Percentiles rank a stretch among this genome's conserved stretches.
Evolutionary conservation across 2,113 vertebrate species (phyloP).

Genomic region (Perca schrenkii): DNA sequence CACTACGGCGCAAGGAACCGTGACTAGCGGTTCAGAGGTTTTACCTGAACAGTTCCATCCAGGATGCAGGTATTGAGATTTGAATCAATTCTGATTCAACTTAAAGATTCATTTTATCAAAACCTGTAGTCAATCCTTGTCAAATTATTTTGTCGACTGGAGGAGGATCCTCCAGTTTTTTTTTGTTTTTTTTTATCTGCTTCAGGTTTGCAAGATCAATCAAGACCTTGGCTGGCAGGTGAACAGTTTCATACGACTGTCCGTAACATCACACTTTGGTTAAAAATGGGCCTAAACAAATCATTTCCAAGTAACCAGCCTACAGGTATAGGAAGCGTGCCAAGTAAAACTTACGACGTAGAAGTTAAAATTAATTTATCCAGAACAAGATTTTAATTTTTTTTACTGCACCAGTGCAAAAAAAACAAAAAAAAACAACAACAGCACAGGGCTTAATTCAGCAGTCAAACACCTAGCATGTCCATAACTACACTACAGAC

Average conservation of each 20-base stretch:
- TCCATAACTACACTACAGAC: conserved; percentile 57
- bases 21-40: no score
- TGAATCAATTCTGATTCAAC: background rate
- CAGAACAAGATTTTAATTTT: background rate
- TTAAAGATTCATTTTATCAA: background rate
- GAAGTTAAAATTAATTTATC: conserved; percentile 11
- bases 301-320: conserved; percentile 45
- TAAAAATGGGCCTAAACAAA: background rate
- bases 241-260: background rate
- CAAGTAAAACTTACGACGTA: background rate
- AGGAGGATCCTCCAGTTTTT: background rate
- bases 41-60: no score
- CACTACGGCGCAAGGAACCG: no score
- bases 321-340: background rate
- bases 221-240: background rate
- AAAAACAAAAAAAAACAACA: background rate
- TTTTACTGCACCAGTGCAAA: background rate
- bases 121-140: background rate
- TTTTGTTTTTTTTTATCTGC: background rate
- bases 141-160: background rate
- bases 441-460: conserved; percentile 9
- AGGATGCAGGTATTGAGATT: background rate
- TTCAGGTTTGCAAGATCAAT: background rate
- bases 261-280: background rate
- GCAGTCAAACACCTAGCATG: conserved; percentile 49